Conservation (phyloP, 2,888 invertebrate genomes). For the Elmis aenea region DNA sequence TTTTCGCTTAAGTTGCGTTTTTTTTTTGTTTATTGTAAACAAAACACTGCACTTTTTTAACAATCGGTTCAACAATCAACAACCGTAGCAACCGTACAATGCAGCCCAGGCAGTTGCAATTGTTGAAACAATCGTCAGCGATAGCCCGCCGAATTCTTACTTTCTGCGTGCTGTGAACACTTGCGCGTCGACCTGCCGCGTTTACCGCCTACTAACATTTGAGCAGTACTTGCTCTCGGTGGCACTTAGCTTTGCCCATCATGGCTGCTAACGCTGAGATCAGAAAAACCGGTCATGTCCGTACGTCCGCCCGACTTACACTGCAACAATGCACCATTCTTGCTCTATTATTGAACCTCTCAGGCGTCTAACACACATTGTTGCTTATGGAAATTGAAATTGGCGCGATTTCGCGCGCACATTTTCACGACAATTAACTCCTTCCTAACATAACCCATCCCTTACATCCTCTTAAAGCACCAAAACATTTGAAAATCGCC, state of each 20-base stretch:
- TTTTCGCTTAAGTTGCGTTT: no score
- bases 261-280: conserved; percentile 37
- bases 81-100: conserved; percentile 16
- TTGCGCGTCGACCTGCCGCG: conserved; percentile 45
- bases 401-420: background rate
- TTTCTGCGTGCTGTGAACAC: conserved; percentile 41
- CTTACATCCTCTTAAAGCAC: no score
- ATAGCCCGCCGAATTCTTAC: conserved; percentile 29
- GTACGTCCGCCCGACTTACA: conserved; percentile 34
- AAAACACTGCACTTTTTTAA: conserved; percentile 22
- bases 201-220: conserved; percentile 46
- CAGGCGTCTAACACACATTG: background rate
- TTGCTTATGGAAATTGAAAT: background rate
- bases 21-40: no score
- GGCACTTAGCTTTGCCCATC: conserved; percentile 34
- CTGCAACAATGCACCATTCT: conserved; percentile 35
- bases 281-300: conserved; percentile 34
- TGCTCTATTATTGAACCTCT: background rate
- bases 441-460: no score
- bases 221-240: conserved; percentile 37
- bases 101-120: conserved; percentile 37
- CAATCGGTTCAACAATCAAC: conserved; percentile 23
- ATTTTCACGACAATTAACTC: conserved; percentile 1
- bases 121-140: conserved; percentile 39
- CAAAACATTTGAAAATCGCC: no score